Evolutionary conservation across 2,113 vertebrate species (phyloP).

Genomic region (Sander vitreus): DNA sequence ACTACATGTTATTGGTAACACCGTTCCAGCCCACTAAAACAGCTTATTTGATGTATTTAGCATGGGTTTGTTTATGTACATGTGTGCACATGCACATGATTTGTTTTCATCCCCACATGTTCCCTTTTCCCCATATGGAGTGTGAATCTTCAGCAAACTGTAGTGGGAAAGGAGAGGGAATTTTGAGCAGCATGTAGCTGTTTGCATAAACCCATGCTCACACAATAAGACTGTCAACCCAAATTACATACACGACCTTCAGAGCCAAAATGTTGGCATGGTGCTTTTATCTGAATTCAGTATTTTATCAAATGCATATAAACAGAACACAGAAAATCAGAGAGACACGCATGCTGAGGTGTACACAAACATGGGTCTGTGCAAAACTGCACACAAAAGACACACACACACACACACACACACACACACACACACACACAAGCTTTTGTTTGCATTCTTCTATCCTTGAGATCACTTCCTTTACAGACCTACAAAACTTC

Average conservation of each 20-base stretch:
- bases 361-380: conserved; percentile 1
- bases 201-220: conserved; percentile 50
- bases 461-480: not conserved
- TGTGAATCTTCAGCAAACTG: not conserved
- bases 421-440: not conserved
- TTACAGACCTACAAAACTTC: not conserved
- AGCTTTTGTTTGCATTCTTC: not conserved
- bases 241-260: conserved; percentile 46
- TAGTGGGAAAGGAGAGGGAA: not conserved
- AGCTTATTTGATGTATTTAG: conserved; percentile 4
- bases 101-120: conserved; percentile 22
- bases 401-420: not conserved
- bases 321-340: conserved; percentile 21
- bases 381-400: not conserved
- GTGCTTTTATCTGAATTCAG: conserved; percentile 28
- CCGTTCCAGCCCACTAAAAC: conserved; percentile 5
- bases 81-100: not conserved
- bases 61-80: conserved; percentile 1
- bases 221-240: conserved; percentile 37
- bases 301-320: conserved; percentile 27
- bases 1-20: not conserved
- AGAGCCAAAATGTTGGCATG: conserved; percentile 40
- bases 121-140: not conserved
- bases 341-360: conserved; percentile 11
- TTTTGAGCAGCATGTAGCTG: conserved; percentile 29